These are phyloP conservation scores for Calameuta idolon DNA, from an alignment of 2,888 invertebrate species.

Conservation along the genomic window DNA sequence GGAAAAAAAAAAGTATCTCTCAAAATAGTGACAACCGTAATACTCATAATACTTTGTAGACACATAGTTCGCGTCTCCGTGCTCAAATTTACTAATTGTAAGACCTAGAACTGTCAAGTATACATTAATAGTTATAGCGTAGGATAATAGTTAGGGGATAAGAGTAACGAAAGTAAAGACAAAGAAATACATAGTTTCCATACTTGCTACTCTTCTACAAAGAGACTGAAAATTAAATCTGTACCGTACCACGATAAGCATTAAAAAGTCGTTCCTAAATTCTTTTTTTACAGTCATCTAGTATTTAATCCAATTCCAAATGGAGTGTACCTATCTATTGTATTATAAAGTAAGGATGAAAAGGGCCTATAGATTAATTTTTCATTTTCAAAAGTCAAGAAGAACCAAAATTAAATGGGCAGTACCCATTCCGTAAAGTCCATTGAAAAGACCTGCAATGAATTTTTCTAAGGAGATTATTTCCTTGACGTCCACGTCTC, in stretches of 20 bases:
- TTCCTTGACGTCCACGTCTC: not conserved
- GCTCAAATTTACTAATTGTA: not conserved
- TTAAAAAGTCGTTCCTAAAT: not conserved
- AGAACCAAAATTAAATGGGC: not conserved
- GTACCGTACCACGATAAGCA: not conserved
- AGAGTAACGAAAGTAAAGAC: not conserved
- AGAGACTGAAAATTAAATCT: not conserved
- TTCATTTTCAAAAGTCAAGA: not conserved
- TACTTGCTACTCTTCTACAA: not conserved
- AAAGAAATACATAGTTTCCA: not conserved
- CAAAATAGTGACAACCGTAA: not conserved
- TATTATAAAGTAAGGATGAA: not conserved
- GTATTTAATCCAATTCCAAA: not conserved
- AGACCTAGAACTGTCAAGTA: not conserved
- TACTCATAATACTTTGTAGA: not conserved
- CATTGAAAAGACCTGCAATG: not conserved
- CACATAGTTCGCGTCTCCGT: not conserved
- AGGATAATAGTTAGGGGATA: not conserved
- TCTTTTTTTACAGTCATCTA: not conserved
- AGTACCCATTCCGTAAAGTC: not conserved
- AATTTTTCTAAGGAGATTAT: not conserved
- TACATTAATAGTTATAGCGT: not conserved
- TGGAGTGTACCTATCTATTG: not conserved
- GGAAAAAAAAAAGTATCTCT: not conserved
- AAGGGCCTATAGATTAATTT: not conserved